Conservation (phyloP, 2,113 vertebrate genomes). For the Sphyrna mokarran region DNA sequence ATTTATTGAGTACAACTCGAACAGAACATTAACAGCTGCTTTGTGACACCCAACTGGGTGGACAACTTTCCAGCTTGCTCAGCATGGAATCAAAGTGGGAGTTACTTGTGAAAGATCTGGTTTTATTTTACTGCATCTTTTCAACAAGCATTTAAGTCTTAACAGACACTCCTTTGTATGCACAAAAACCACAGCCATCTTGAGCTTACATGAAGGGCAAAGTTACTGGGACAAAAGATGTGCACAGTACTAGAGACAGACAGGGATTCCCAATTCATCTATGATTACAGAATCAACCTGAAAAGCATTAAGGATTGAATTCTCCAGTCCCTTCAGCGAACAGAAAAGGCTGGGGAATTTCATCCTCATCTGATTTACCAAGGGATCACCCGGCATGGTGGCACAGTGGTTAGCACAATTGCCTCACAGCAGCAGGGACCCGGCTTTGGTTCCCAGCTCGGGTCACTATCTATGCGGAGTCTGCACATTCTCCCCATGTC, state of each 20-base stretch:
- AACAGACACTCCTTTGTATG: background rate
- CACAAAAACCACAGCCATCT: background rate
- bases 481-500: no score
- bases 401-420: no score
- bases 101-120: no score
- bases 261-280: background rate
- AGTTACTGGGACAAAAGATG: background rate
- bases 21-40: background rate
- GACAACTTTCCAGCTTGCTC: background rate
- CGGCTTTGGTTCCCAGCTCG: no score
- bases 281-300: no score
- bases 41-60: background rate
- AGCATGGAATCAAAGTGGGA: no score
- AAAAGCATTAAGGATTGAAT: no score
- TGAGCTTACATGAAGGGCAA: background rate
- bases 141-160: background rate
- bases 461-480: no score
- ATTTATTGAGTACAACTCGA: background rate
- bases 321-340: no score
- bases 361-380: background rate
- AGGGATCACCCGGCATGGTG: background rate
- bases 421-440: no score
- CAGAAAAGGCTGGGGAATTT: no score
- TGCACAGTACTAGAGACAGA: background rate
- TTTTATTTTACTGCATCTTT: background rate